Conservation (phyloP, 1,140 invertebrate genomes). For the Pogonomyrmex californicus region DNA sequence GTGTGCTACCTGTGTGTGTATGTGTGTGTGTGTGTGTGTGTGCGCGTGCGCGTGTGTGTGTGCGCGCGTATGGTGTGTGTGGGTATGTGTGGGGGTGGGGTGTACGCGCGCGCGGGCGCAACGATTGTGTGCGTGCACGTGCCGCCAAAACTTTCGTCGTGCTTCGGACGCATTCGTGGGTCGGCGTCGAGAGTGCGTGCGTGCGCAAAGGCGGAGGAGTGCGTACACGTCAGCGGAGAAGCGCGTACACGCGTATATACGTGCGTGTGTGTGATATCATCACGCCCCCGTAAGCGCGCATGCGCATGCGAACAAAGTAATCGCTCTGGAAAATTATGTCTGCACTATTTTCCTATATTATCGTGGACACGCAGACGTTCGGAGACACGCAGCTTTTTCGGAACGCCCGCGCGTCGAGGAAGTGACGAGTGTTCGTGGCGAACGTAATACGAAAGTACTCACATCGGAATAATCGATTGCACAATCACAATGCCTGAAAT, state of each 20-base stretch:
- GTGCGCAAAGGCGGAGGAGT: conserved; percentile 33
- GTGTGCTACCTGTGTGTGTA: too few species aligned
- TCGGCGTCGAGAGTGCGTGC: neutral
- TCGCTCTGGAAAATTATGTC: conserved; percentile 46
- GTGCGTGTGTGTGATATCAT: conserved; percentile 19
- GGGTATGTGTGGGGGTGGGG: conserved; percentile 31
- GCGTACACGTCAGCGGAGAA: conserved; percentile 61
- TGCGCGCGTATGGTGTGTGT: too few species aligned
- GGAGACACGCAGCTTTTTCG: conserved; percentile 28
- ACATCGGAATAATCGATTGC: neutral
- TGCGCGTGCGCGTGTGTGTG: conserved; percentile 46
- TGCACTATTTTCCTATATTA: conserved; percentile 30
- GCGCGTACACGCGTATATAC: conserved; percentile 58
- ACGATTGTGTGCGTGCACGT: conserved; percentile 79
- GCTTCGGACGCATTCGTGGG: conserved; percentile 51
- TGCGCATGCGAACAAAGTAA: conserved; percentile 12
- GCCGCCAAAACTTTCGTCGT: conserved; percentile 73
- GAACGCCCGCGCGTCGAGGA: conserved; percentile 19
- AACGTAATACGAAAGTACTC: neutral
- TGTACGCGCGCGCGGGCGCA: neutral
- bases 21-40: too few species aligned
- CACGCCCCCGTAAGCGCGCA: conserved; percentile 35
- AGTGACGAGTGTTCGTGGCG: conserved; percentile 25
- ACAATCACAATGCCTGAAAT: neutral
- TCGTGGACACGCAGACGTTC: conserved; percentile 34